Base-by-base conservation (phyloP, 2,888 invertebrate genomes). In the Lasioglossum figueresi region DNA sequence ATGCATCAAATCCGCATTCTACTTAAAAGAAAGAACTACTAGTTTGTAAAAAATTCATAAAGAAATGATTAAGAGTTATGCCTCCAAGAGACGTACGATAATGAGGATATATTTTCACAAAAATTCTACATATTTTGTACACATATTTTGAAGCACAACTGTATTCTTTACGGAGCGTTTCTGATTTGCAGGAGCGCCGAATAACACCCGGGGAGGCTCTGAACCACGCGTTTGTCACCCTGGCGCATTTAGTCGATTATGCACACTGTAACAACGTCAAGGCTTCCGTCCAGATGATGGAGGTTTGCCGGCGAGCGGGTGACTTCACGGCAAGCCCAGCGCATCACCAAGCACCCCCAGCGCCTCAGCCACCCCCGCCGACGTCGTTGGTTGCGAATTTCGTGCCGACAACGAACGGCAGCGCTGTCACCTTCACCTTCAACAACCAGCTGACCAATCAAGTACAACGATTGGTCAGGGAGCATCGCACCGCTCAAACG, bases 231-330 rank as follows among this genome's bases (percentile, higher is more conserved):
- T 99, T 99, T 95, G 99, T 99, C 70, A 98, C 98, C 59, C 96
- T 99, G 88, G 98, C 98, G 0, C 99, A 99, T 95, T 96, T 99
- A 80, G 98, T 99, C 8, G 99, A 99, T 95, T 99, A 99, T 95
- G 98, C 99, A 23, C 99, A 99, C 94, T 99, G 99, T 95, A 98
- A 98, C 95, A 99, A 99, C 95, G 99, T 99, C 40, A 99, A 99
- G 95, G 98, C 99, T 37, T 98, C 98, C 93, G 98, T 99, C 31
- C 98, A 99, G 95, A 99, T 99, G 98, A 99, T 99, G 99, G 99
- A 99, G 96, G 97, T 97, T 72, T 93, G 86, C 91, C 96, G 96
- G 95, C 96, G 90, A 95, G 96, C 94, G 93, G 96, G 86, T 94
- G 96, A 82, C 95, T 96, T 76, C 77, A 95, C 93, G 45, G 93